phyloP scores from a whole-genome alignment of 1,140 invertebrate genomes.

The Drosophila micromelanica region DNA sequence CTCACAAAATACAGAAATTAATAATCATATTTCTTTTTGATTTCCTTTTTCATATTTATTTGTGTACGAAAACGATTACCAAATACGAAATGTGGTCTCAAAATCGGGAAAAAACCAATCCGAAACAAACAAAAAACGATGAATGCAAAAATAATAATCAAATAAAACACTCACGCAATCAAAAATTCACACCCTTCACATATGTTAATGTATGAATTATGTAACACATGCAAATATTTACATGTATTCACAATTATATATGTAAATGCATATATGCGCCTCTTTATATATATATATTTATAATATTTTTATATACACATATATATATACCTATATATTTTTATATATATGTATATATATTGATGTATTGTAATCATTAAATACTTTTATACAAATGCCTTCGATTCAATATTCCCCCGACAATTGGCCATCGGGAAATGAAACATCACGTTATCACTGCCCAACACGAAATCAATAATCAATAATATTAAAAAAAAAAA shows the following conservation, averaged over 20 bases:
- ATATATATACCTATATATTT: constrained; percentile 39
- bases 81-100: constrained; percentile 83
- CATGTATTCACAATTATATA: constrained; percentile 46
- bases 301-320: constrained; percentile 46
- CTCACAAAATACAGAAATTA: constrained; percentile 78
- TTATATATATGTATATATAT: constrained; percentile 42
- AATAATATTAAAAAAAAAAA: constrained; percentile 2
- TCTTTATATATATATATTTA: constrained; percentile 27
- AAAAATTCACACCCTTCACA: constrained; percentile 62
- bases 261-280: constrained; percentile 25
- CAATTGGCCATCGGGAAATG: constrained; percentile 40
- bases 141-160: constrained; percentile 74
- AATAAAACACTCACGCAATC: constrained; percentile 70
- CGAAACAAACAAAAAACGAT: constrained; percentile 75
- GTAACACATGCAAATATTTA: constrained; percentile 53
- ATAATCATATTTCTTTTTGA: constrained; percentile 84
- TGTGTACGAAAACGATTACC: constrained; percentile 80
- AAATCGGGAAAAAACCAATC: constrained; percentile 78
- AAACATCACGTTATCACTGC: constrained; percentile 28
- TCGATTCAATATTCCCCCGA: constrained; percentile 27
- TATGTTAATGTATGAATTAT: constrained; percentile 61
- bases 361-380: constrained; percentile 16
- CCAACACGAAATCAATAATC: constrained; percentile 33
- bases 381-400: constrained; percentile 19
- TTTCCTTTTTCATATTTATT: constrained; percentile 85